Percentiles rank a stretch among this genome's conserved stretches.
Conservation (phyloP, 1,140 invertebrate genomes). For the Mya arenaria region DNA sequence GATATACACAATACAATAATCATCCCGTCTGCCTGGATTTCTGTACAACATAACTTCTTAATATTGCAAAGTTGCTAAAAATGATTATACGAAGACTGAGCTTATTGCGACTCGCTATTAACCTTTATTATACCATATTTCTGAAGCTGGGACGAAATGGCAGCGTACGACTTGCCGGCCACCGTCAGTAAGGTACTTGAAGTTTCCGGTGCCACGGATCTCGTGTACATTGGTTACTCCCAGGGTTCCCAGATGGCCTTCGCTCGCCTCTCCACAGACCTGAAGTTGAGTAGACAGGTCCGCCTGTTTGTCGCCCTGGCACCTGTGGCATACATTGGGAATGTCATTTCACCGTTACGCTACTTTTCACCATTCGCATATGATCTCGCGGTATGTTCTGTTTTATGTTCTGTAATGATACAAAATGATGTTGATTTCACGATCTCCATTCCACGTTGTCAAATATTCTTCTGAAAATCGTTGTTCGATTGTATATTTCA, state of each 20-base stretch:
- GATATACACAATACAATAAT: slow-evolving; percentile 35
- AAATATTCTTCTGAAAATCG: too few relatives aligned
- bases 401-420: too few relatives aligned
- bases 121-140: too few relatives aligned
- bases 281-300: slow-evolving; percentile 61
- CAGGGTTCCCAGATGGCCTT: slow-evolving; percentile 85
- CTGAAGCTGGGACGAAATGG: slow-evolving; percentile 92
- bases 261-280: slow-evolving; percentile 73
- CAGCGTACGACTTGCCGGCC: slow-evolving; percentile 86
- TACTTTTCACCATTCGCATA: slow-evolving; percentile 77
- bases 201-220: slow-evolving; percentile 81
- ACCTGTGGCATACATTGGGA: slow-evolving; percentile 87
- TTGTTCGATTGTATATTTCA: too few relatives aligned
- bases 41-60: background rate
- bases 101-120: too few relatives aligned
- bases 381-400: slow-evolving; percentile 75
- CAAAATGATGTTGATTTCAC: too few relatives aligned
- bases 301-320: slow-evolving; percentile 85
- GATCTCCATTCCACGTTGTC: too few relatives aligned
- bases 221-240: slow-evolving; percentile 88
- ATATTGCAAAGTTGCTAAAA: background rate
- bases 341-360: slow-evolving; percentile 86
- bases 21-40: background rate
- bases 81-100: background rate
- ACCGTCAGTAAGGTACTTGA: slow-evolving; percentile 86